Evolutionary conservation across 2,113 vertebrate species (phyloP), one percentile per base, ranked within the genome.

Genomic region (Meriones unguiculatus): DNA sequence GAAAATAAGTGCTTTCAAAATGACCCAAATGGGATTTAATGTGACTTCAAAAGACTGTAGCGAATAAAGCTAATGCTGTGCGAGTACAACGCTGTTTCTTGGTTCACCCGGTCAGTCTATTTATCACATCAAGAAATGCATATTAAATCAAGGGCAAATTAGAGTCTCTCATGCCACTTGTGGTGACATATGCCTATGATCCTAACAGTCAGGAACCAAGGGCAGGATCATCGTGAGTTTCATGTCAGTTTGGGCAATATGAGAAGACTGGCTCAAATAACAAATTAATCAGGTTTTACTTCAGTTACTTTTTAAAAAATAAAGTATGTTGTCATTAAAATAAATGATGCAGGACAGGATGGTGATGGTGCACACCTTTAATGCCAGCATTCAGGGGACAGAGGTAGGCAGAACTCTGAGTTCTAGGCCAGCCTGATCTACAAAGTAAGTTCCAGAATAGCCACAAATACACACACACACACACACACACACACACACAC

Each of bases 291-390:
- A 46, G 46, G 46, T 5, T 46, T 46, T 46, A 46, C 46, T 24
- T 65, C 7, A 50, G 30, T 86, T 69, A 86, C 69, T 52, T 7
- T 4, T 67, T 86, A 30, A 67, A 20, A 69, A 69, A 35, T 7
- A 14, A 97, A 94, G 10, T 76, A 70, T 20, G 1, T 20, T 80
- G 14, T 72, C 17, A 84, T 91, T 94, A 89, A 77, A 90, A 64
- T 70, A 70, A 46, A 32, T n/a, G 50, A 32, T 0, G 0, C 15
- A 18, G 32, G 15, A 7, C 69, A 32, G 32, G 69, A 62, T 65
- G 28, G 30, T 35, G 13, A 32, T 70, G 65, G 10, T 70, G 17
- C 15, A 18, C 35, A 18, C 32, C 69, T 70, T 70, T 70, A 35
- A n/a, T 70, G 32, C 32, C 69, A 70, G 69, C 15, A 70, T 46